Conservation (phyloP, 92 coral and sea anemone genomes). For the Pocillopora grandis region DNA sequence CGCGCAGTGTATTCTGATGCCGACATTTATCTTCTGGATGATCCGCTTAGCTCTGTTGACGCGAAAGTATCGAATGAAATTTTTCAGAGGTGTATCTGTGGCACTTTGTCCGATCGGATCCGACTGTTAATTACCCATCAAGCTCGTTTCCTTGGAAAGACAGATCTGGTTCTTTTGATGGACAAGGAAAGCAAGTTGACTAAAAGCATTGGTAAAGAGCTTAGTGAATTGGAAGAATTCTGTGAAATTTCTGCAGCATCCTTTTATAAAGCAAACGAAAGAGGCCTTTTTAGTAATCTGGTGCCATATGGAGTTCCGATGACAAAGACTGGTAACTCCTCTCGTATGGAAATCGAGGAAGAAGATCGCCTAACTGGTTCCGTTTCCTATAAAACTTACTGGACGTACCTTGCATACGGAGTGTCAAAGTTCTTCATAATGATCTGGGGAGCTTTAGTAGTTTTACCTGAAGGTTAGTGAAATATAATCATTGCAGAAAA, state of each 20-base stretch:
- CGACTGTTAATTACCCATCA: conserved; percentile 2
- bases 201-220: background rate
- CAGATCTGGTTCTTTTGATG: conserved; percentile 5
- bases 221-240: background rate
- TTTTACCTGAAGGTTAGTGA: too few relatives aligned
- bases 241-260: background rate
- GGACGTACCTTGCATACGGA: conserved; percentile 3
- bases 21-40: conserved; percentile 23
- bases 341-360: background rate
- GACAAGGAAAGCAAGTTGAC: background rate
- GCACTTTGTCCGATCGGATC: background rate
- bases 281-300: background rate
- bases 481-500: too few relatives aligned
- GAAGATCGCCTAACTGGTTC: conserved; percentile 19
- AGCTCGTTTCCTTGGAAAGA: background rate
- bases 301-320: background rate
- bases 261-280: background rate
- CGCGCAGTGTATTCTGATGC: conserved; percentile 26
- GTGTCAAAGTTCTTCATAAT: background rate
- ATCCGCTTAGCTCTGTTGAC: conserved; percentile 20
- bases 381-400: conserved; percentile 9
- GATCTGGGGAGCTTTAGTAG: too few relatives aligned
- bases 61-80: background rate
- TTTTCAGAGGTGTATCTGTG: conserved; percentile 13
- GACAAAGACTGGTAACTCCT: background rate